Base-by-base conservation (phyloP, 1,140 invertebrate species). In the Zaprionus inermis region DNA sequence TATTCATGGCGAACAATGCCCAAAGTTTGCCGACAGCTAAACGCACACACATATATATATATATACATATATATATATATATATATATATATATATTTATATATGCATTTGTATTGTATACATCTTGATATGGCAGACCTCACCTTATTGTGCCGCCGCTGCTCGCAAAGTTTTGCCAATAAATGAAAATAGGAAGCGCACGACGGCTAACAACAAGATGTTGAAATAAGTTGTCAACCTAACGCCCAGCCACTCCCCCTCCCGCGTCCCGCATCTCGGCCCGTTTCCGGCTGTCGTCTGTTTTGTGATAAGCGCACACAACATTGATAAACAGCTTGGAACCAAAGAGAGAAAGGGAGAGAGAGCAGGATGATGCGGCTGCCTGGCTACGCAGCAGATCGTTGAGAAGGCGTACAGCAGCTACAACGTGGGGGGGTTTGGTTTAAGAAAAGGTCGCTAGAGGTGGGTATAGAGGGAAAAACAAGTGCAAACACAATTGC, bases 201-300 rank as follows among this genome's bases (percentile, higher is more conserved):
- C 73, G 55, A 73, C 38, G 72, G 72, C 51, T 71, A 75, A 78
- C 72, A 78, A 75, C 72, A 73, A 83, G 79, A 86, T 83, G 84
- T 74, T 86, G 83, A 86, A 86, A 88, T 86, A 86, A 88, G 83
- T 86, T 86, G 82, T 86, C 82, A 86, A 88, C 76, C 69, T 72
- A 83, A 83, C 54, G 83, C 72, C 73, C 44, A 28, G 30, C 34
- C 28, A 16, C 32, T 5, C 9, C 51, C n/a, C 7, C 5, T n/a
- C 14, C 22, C 41, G 18, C 7, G 22, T 30, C 36, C 69, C 7
- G 38, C 6, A 1, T 28, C 38, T n/a, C n/a, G n/a, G n/a, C n/a
- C 61, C 18, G 76, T 79, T 79, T 81, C 82, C 80, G 76, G 64
- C 38, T 73, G 71, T 76, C 81, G 78, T 69, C 78, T 76, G 71